Base-by-base conservation (phyloP, 2,888 invertebrate species). In the Amphimallon solstitiale region DNA sequence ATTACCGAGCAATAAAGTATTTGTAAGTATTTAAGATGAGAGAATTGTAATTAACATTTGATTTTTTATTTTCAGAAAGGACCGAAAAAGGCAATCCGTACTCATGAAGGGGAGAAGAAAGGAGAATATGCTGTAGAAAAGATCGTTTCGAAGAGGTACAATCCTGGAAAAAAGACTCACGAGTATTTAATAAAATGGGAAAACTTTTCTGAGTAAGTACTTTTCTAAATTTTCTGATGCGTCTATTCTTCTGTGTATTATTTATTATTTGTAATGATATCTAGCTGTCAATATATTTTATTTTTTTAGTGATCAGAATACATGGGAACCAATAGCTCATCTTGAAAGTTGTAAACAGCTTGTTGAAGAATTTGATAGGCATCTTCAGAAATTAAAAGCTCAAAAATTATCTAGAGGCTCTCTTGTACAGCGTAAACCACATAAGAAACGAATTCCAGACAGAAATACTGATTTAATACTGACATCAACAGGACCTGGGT, bases 151-250 rank as follows among this genome's bases (percentile, higher is more conserved):
- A 93, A 93, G 81, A 85, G 94, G 45, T 93, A 90, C 80, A 94
- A 93, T 84, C 91, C 92, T 5, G 85, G 90, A 12, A 85, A 84
- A 73, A 91, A 91, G 79, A 90, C 89, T 75, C 90, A 91, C 72
- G 94, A 94, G 82, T 94, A 93, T 82, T 84, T 93, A 75, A 87
- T 94, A 54, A 94, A 94, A 81, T 94, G 94, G 94, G 92, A 93
- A 78, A 90, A 92, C 51, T 91, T 90, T 74, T 86, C 90, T 19
- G 89, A 90, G 89, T 90, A 73, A 87, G 89, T 86, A 17, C 54
- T 2, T 34, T 34, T n/a, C 1, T 9, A 7, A 2, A 51, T 1
- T 12, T 29, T 17, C 17, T 10, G 15, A 37, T n/a, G n/a, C n/a
- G n/a, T n/a, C n/a, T n/a, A n/a, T n/a, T n/a, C n/a, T n/a, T n/a